Evolutionary conservation across 2,797 vertebrate species (phyloP).

Genomic region (Menidia menidia): DNA sequence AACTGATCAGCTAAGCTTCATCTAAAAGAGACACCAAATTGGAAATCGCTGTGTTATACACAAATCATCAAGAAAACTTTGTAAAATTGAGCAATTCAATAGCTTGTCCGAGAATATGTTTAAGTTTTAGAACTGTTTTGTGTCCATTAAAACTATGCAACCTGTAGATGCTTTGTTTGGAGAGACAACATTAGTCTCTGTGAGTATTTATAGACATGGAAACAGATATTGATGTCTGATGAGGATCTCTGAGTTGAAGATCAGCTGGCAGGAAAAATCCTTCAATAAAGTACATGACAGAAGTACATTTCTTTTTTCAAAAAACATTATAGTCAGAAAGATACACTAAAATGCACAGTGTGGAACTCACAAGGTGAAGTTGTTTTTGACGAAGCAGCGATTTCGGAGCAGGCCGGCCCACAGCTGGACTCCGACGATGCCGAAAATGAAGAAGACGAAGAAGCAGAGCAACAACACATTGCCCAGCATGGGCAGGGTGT

Average conservation of each 20-base stretch:
- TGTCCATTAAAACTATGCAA: background rate
- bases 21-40: background rate
- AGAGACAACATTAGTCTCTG: too few species aligned
- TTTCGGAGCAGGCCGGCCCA: slow-evolving; percentile 94
- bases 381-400: slow-evolving; percentile 89
- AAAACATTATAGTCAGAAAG: background rate
- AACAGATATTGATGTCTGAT: too few species aligned
- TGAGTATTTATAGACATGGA: too few species aligned
- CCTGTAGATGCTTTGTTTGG: too few species aligned
- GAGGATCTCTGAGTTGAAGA: too few species aligned
- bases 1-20: background rate
- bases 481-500: slow-evolving; percentile 97
- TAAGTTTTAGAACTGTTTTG: background rate
- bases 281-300: too few species aligned
- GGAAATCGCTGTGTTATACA: too few species aligned
- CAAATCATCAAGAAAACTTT: too few species aligned
- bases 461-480: slow-evolving; percentile 97
- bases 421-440: slow-evolving; percentile 96
- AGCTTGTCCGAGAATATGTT: background rate
- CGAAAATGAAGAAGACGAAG: slow-evolving; percentile 99
- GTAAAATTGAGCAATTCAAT: too few species aligned
- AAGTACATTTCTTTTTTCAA: too few species aligned
- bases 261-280: too few species aligned
- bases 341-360: background rate
- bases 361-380: slow-evolving; percentile 94